These are phyloP conservation scores for Xiphias gladius DNA, from an alignment of 2,113 vertebrate genomes.

Conservation along the genomic window DNA sequence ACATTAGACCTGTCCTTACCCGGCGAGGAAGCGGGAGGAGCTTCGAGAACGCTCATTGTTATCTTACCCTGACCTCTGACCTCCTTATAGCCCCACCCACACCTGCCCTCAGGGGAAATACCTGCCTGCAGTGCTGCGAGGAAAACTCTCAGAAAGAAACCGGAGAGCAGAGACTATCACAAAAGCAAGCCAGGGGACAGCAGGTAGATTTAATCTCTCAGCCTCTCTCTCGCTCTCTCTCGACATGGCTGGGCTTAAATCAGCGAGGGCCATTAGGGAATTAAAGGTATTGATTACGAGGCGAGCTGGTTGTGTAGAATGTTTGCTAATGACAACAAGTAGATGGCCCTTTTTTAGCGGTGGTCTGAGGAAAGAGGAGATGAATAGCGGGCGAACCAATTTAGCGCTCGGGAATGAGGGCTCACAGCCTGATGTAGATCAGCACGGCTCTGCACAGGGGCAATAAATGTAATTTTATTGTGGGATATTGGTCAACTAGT, in stretches of 20 bases:
- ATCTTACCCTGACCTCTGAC: slow-evolving; percentile 57
- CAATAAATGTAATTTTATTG: slow-evolving; percentile 23
- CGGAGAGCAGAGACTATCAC: slow-evolving; percentile 24
- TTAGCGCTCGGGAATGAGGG: slow-evolving; percentile 30
- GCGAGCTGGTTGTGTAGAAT: slow-evolving; percentile 56
- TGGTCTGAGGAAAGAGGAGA: slow-evolving; percentile 42
- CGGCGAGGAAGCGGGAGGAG: neutral
- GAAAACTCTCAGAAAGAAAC: slow-evolving; percentile 50
- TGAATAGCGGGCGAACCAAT: slow-evolving; percentile 41
- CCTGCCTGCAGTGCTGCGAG: slow-evolving; percentile 39
- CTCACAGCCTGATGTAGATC: slow-evolving; percentile 22
- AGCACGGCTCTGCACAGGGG: neutral
- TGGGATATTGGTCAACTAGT: slow-evolving; percentile 16
- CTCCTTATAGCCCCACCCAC: slow-evolving; percentile 43
- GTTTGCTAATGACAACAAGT: slow-evolving; percentile 74
- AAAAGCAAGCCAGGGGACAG: slow-evolving; percentile 52
- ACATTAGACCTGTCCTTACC: slow-evolving; percentile 2
- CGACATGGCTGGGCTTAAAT: slow-evolving; percentile 31
- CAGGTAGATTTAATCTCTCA: slow-evolving; percentile 54
- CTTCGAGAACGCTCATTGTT: slow-evolving; percentile 42
- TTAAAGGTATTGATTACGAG: slow-evolving; percentile 78
- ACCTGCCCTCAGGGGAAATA: slow-evolving; percentile 63
- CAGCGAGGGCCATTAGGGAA: slow-evolving; percentile 71
- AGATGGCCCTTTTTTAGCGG: slow-evolving; percentile 61
- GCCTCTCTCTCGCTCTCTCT: slow-evolving; percentile 18